phyloP scores from a whole-genome alignment of 2,797 vertebrate genomes.

The Catamblyrhynchus diadema region DNA sequence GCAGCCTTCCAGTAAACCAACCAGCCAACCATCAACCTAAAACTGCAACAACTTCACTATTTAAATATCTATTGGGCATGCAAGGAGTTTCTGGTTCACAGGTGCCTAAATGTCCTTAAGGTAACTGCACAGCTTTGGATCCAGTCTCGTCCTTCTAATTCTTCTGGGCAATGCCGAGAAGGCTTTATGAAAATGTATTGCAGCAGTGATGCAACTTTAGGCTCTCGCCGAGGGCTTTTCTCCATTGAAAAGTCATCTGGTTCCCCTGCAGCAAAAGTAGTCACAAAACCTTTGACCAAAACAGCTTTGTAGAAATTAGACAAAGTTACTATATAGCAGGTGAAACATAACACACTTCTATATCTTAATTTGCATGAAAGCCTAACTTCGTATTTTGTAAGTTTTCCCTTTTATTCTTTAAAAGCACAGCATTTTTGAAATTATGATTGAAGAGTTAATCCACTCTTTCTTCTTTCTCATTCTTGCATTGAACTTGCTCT shows the following conservation, averaged over 20 bases:
- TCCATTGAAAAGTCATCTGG: background rate
- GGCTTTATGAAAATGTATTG: background rate
- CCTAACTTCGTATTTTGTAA: background rate
- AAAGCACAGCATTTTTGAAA: background rate
- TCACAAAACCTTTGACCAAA: background rate
- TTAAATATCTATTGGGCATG: background rate
- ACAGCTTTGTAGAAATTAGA: background rate
- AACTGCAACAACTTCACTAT: background rate
- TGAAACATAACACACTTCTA: background rate
- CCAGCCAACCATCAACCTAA: background rate
- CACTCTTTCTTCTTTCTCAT: background rate
- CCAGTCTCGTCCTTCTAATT: background rate
- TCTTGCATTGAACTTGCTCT: background rate
- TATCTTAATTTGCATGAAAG: background rate
- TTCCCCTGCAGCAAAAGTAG: background rate
- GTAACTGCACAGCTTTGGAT: background rate
- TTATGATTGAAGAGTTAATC: background rate
- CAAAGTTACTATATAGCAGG: background rate
- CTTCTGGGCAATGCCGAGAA: background rate
- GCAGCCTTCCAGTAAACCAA: background rate
- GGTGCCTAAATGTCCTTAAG: background rate
- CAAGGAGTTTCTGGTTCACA: background rate
- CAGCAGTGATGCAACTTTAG: background rate
- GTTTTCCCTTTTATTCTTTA: background rate
- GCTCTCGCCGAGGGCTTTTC: background rate